These are phyloP conservation scores for Triplophysa tibetana DNA, from an alignment of 2,113 vertebrate species.

Conservation along the genomic window DNA sequence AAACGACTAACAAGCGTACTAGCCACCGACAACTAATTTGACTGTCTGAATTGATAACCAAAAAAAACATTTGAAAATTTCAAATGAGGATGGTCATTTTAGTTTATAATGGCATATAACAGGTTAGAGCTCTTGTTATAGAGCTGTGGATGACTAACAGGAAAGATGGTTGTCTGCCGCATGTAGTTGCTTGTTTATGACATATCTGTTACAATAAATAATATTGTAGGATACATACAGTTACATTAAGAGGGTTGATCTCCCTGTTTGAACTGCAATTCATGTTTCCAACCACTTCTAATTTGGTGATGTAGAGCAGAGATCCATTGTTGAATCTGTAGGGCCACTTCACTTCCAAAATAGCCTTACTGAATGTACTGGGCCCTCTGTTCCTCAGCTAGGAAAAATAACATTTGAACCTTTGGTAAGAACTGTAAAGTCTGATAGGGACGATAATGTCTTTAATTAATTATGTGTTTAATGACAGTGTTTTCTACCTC, in stretches of 20 bases:
- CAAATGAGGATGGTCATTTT: too few relatives aligned
- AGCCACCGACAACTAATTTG: too few relatives aligned
- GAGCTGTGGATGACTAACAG: too few relatives aligned
- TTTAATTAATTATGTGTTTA: background rate
- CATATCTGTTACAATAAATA: too few relatives aligned
- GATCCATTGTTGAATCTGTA: slow-evolving; percentile 82
- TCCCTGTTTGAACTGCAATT: slow-evolving; percentile 86
- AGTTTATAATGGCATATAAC: too few relatives aligned
- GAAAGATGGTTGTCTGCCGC: too few relatives aligned
- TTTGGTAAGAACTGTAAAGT: background rate
- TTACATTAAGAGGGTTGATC: slow-evolving; percentile 90
- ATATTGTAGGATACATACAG: slow-evolving; percentile 70
- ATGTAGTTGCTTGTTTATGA: too few relatives aligned
- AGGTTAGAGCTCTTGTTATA: too few relatives aligned
- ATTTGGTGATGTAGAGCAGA: slow-evolving; percentile 84
- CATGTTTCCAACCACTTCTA: slow-evolving; percentile 92
- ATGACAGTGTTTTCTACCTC: slow-evolving; percentile 74
- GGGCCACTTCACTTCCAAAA: slow-evolving; percentile 86
- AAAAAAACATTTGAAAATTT: too few relatives aligned
- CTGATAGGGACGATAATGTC: background rate
- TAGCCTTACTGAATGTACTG: slow-evolving; percentile 92
- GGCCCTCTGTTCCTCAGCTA: slow-evolving; percentile 92
- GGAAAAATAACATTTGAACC: background rate
- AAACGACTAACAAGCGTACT: too few relatives aligned
- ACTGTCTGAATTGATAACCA: too few relatives aligned